Evolutionary conservation across 2,888 invertebrate genomes (phyloP).

Genomic region (Aelia acuminata): DNA sequence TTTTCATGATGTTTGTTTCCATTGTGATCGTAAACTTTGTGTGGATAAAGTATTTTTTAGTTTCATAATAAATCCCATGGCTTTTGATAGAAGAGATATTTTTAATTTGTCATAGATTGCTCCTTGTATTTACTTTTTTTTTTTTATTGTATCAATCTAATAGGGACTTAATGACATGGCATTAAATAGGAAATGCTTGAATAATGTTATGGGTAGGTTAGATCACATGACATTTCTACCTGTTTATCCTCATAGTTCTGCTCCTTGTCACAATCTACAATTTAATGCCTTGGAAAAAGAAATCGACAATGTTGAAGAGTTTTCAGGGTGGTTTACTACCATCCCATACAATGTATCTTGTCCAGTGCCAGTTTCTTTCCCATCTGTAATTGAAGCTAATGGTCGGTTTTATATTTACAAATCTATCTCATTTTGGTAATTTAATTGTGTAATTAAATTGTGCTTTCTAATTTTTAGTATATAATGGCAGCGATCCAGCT

Average conservation of each 20-base stretch:
- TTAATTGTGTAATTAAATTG: background rate
- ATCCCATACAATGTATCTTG: background rate
- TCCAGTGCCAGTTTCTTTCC: slow-evolving; percentile 40
- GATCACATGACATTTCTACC: background rate
- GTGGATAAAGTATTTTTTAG: background rate
- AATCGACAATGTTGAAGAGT: background rate
- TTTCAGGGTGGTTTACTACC: background rate
- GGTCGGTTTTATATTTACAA: background rate
- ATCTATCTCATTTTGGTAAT: background rate
- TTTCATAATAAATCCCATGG: background rate
- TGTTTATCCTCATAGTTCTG: slow-evolving; percentile 43
- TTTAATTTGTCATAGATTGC: background rate
- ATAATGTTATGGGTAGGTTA: background rate
- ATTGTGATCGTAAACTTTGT: background rate
- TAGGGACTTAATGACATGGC: background rate
- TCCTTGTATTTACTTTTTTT: too few species aligned
- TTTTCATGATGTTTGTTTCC: background rate
- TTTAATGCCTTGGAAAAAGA: background rate
- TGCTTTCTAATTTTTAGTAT: background rate
- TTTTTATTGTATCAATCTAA: too few species aligned
- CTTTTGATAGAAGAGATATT: background rate
- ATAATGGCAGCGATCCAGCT: slow-evolving; percentile 51
- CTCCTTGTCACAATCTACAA: slow-evolving; percentile 55
- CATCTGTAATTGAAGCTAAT: background rate
- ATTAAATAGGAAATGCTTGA: slow-evolving; percentile 20